Base-by-base conservation (phyloP, 2,888 invertebrate genomes). In the Carabus problematicus region DNA sequence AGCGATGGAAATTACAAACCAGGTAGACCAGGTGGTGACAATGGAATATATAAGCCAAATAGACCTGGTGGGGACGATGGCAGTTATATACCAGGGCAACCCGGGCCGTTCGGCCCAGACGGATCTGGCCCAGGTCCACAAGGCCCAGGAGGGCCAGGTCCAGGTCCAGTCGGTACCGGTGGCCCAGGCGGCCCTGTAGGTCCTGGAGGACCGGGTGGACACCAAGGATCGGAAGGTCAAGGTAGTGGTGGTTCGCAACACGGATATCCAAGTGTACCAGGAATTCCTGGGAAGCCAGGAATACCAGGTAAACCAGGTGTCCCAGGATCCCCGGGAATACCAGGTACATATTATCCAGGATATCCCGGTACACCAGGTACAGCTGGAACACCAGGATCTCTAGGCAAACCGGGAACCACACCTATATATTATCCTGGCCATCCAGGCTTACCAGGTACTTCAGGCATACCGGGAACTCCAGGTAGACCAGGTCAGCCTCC, bases 81-180 rank as follows among this genome's bases (percentile, higher is more conserved):
- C 16, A 59, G 64, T 58, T 74, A 78, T 49, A 77, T 77, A 74
- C 73, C 75, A 8, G 75, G 76, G n/a, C 47, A 58, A 47, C 76
- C 75, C 7, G 75, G 75, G 14, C 77, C 80, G 16, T 72, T 74
- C 11, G 58, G 47, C 18, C 74, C 75, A 6, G 70, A 68, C 43
- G 14, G 49, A 41, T 43, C 64, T 39, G 47, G 49, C 8, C n/a
- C 47, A 9, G 76, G 80, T 12, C 67, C 82, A 84, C 66, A 83
- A 84, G 54, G 83, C 82, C 84, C 72, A 43, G 71, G 70, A 11
- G 56, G 66, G 43, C 1, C 63, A 47, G 78, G 80, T 3, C 77
- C 80, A 61, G 83, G 84, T 8, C 77, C 80, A 18, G 84, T 83
- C 64, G 82, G 84, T 63, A 83, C 84, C 54, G 83, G 14, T 4